phyloP scores from a whole-genome alignment of 2,797 vertebrate species.

The Aselliscus stoliczkanus region DNA sequence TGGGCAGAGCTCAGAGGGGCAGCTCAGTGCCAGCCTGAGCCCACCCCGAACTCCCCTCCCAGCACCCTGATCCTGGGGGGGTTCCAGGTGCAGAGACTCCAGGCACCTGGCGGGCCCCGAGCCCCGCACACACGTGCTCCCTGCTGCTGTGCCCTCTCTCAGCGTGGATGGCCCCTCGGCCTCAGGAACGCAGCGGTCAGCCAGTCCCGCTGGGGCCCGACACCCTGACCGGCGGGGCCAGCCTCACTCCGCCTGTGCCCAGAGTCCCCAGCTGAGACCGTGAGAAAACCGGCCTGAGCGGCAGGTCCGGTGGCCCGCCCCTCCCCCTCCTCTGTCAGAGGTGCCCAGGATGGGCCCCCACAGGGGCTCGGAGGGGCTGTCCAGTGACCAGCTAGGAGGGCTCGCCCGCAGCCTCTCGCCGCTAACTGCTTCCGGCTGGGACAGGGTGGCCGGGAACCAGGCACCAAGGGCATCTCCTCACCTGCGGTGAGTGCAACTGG shows the following conservation, averaged over 20 bases:
- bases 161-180: fast-evolving
- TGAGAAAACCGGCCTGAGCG: too few relatives aligned
- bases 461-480: constrained; percentile 74
- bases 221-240: fast-evolving
- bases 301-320: too few relatives aligned
- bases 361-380: too few relatives aligned
- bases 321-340: too few relatives aligned
- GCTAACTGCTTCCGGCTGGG: background rate
- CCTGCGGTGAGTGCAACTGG: constrained; percentile 96
- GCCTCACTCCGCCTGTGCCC: too few relatives aligned
- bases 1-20: too few relatives aligned
- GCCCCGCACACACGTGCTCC: fast-evolving
- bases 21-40: too few relatives aligned
- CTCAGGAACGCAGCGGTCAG: background rate
- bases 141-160: background rate
- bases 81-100: background rate
- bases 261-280: background rate
- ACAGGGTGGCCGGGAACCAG: background rate
- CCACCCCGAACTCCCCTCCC: background rate
- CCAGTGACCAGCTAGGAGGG: background rate
- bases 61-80: too few relatives aligned
- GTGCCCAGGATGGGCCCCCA: too few relatives aligned
- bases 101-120: background rate
- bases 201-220: background rate
- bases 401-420: background rate